A percentile compares a stretch with the other conserved stretches of the same genome.
These are phyloP conservation scores for Nasonovia ribisnigri DNA, from an alignment of 2,888 invertebrate genomes.

Conservation along the genomic window DNA sequence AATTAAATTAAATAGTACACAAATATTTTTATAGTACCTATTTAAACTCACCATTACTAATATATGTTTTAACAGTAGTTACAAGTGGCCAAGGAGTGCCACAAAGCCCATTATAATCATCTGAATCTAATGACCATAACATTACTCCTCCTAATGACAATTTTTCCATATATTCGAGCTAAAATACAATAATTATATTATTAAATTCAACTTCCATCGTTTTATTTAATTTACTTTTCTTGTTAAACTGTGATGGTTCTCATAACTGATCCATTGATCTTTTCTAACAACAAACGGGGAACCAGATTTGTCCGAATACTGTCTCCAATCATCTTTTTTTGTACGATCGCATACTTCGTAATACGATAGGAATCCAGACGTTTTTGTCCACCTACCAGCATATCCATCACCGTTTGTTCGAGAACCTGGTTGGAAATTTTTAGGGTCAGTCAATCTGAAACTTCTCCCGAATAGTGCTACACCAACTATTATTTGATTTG, in stretches of 20 bases:
- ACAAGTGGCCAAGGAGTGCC: constrained; percentile 68
- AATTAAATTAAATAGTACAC: not conserved
- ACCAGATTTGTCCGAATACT: constrained; percentile 75
- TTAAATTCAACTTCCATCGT: not conserved
- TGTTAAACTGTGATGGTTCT: constrained; percentile 77
- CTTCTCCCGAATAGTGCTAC: constrained; percentile 88
- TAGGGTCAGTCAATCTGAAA: constrained; percentile 75
- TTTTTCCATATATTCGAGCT: constrained; percentile 77
- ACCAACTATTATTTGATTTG: constrained; percentile 84
- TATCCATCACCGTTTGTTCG: constrained; percentile 64
- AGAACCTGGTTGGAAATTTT: constrained; percentile 56
- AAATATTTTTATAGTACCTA: not conserved
- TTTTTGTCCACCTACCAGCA: constrained; percentile 78
- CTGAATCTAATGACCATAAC: constrained; percentile 81
- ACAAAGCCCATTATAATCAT: constrained; percentile 85
- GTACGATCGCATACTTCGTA: constrained; percentile 80
- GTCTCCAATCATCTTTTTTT: constrained; percentile 74
- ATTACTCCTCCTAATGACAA: constrained; percentile 79
- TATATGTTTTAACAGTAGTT: constrained; percentile 49
- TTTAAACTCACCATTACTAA: constrained; percentile 9
- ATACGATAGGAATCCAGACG: constrained; percentile 79
- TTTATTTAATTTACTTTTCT: constrained; percentile 74
- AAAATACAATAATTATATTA: constrained; percentile 68
- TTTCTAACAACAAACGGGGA: constrained; percentile 75
- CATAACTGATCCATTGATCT: constrained; percentile 86